Evolutionary conservation across 2,797 vertebrate genomes (phyloP).

Genomic region (Crax fasciolata): DNA sequence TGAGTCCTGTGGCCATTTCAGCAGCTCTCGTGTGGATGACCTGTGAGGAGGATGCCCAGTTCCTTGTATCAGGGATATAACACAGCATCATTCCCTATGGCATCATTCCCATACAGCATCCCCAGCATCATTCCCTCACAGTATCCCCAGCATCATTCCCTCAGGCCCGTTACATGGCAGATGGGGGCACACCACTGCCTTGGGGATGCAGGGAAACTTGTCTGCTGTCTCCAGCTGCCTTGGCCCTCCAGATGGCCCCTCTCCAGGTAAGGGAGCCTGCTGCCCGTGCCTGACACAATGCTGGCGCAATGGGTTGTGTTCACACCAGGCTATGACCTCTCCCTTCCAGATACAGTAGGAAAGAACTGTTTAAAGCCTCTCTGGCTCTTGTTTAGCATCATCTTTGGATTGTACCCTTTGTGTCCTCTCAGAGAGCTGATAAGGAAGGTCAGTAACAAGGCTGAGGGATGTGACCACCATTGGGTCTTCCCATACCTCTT

Average conservation of each 20-base stretch:
- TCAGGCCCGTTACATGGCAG: fast-evolving
- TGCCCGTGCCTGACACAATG: fast-evolving
- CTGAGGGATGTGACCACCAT: neutral
- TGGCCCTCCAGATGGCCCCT: neutral
- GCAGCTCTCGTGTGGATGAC: neutral
- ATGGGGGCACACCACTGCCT: neutral
- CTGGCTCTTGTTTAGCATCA: neutral
- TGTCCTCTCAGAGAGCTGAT: neutral
- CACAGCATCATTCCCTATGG: neutral
- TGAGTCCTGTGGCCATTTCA: neutral
- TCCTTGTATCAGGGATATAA: neutral
- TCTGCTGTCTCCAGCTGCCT: neutral
- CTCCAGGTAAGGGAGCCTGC: neutral
- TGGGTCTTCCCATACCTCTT: neutral
- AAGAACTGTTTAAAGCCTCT: neutral
- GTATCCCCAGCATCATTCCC: neutral
- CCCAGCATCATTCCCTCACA: too few relatives aligned
- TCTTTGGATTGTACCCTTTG: neutral
- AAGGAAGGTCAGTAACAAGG: neutral
- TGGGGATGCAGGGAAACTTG: fast-evolving
- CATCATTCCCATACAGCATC: too few relatives aligned
- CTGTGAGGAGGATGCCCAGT: fast-evolving
- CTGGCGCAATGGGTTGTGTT: neutral
- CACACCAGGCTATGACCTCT: neutral
- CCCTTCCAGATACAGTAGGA: neutral